phyloP scores from a whole-genome alignment of 2,797 vertebrate species.

The Lacerta viridis region DNA sequence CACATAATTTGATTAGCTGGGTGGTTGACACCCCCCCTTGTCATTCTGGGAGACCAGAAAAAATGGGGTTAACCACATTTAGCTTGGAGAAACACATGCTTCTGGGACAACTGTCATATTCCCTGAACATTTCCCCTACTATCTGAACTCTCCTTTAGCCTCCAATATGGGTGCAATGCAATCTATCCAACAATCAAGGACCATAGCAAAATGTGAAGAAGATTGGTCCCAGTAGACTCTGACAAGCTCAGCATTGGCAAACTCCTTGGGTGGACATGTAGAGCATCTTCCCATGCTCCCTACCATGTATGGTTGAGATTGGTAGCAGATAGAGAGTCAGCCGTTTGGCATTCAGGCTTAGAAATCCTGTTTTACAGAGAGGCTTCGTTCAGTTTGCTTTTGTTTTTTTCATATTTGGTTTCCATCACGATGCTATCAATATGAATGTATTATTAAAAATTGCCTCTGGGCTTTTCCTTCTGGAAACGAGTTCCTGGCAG shows the following conservation, averaged over 20 bases:
- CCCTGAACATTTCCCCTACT: background rate
- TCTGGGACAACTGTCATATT: background rate
- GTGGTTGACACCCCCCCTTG: background rate
- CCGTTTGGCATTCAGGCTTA: background rate
- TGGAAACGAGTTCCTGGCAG: conserved; percentile 4
- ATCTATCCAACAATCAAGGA: background rate
- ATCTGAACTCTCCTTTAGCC: background rate
- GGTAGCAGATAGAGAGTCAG: background rate
- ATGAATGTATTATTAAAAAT: conserved; percentile 31
- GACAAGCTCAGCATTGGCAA: background rate
- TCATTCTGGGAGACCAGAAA: background rate
- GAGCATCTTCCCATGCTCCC: background rate
- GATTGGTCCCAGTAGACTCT: background rate
- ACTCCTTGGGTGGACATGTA: background rate
- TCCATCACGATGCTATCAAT: conserved; percentile 18
- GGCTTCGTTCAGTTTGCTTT: background rate
- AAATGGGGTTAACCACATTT: background rate
- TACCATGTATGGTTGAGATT: background rate
- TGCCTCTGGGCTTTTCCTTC: conserved; percentile 7
- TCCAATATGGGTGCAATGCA: background rate
- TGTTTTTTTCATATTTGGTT: background rate
- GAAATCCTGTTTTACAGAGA: conserved; percentile 16
- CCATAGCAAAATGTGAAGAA: background rate
- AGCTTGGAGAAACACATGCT: background rate
- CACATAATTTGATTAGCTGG: background rate